Conservation (phyloP, 1,140 invertebrate genomes). For the Reticulitermes speratus region DNA sequence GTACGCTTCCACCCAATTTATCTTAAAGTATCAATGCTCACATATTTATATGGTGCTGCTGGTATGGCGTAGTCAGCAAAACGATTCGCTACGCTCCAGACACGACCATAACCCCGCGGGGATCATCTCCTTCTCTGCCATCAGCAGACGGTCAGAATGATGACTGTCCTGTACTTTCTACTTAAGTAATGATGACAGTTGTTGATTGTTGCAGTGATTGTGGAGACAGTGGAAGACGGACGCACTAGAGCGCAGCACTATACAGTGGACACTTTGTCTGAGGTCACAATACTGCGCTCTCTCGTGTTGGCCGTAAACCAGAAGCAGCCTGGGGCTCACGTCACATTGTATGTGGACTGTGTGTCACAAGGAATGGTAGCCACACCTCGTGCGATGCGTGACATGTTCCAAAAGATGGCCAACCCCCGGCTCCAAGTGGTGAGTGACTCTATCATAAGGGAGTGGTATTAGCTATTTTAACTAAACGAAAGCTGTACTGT, state of each 20-base stretch:
- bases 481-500: no score
- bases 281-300: slow-evolving; percentile 51
- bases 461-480: no score
- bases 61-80: no score
- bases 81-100: no score
- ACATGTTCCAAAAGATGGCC: slow-evolving; percentile 48
- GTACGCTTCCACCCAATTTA: no score
- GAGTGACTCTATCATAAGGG: slow-evolving; percentile 1
- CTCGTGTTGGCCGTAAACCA: slow-evolving; percentile 57
- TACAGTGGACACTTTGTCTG: slow-evolving; percentile 52
- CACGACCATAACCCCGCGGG: no score
- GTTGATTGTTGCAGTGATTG: slow-evolving; percentile 51
- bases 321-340: slow-evolving; percentile 49
- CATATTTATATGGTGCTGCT: no score
- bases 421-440: slow-evolving; percentile 30
- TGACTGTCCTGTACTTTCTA: no score
- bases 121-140: no score
- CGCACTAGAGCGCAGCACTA: slow-evolving; percentile 51
- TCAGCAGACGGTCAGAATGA: no score
- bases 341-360: slow-evolving; percentile 61
- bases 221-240: slow-evolving; percentile 57
- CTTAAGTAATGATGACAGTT: no score
- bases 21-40: no score
- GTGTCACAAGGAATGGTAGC: slow-evolving; percentile 53
- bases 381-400: slow-evolving; percentile 50